Evolutionary conservation across 1,140 invertebrate species (phyloP).

Genomic region (Penaeus indicus): DNA sequence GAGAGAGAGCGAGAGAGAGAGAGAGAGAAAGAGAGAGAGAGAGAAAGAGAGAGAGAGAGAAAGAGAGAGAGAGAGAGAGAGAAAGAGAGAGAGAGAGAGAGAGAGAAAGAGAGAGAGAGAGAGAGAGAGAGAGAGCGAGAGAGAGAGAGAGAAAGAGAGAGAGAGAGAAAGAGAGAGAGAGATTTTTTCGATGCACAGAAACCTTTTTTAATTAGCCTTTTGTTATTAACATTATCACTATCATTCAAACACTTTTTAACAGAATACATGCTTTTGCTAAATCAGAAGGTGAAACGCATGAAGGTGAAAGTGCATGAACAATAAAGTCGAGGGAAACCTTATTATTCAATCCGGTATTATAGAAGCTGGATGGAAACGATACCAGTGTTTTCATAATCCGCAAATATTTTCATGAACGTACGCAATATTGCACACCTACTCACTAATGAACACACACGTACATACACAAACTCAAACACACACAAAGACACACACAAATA

Average conservation of each 20-base stretch:
- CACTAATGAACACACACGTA: conserved; percentile 3
- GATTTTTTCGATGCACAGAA: not conserved
- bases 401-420: not conserved
- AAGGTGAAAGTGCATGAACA: too few relatives aligned
- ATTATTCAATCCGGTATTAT: too few relatives aligned
- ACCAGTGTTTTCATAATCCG: not conserved
- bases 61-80: not conserved
- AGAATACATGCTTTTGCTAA: too few relatives aligned
- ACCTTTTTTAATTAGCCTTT: too few relatives aligned
- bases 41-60: not conserved
- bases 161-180: not conserved
- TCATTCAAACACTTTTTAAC: too few relatives aligned
- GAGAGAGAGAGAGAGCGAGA: conserved; percentile 8
- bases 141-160: conserved; percentile 8
- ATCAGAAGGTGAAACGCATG: too few relatives aligned
- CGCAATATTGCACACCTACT: not conserved
- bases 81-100: not conserved
- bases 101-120: not conserved
- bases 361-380: too few relatives aligned
- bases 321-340: too few relatives aligned
- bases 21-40: not conserved
- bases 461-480: not conserved
- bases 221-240: too few relatives aligned
- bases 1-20: not conserved
- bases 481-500: not conserved